These are phyloP conservation scores for Lichenostomus cassidix DNA, from an alignment of 2,113 vertebrate genomes.

Conservation along the genomic window DNA sequence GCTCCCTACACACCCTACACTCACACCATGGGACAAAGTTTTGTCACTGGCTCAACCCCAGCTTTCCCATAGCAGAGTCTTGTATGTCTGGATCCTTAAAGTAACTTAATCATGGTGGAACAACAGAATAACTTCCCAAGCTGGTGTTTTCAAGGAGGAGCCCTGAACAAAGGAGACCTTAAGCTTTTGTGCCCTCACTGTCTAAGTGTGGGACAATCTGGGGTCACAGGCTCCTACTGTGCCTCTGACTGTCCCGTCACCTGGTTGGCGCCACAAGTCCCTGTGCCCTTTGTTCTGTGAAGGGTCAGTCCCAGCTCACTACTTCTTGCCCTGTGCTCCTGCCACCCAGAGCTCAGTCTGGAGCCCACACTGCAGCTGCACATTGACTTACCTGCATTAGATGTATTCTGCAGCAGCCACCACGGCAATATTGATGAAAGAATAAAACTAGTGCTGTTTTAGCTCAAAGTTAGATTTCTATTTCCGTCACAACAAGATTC, in stretches of 20 bases:
- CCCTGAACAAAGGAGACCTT: background rate
- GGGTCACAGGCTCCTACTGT: background rate
- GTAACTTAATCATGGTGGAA: background rate
- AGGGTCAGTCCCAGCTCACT: background rate
- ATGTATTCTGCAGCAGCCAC: rapidly evolving
- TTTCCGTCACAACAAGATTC: background rate
- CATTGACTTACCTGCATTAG: background rate
- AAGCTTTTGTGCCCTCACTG: background rate
- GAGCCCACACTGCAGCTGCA: background rate
- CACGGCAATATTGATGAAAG: background rate
- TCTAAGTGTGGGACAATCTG: background rate
- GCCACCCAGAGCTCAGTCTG: background rate
- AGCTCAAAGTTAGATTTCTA: background rate
- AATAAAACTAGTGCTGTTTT: background rate
- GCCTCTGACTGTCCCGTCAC: background rate
- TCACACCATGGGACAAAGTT: background rate
- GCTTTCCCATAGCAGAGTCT: background rate
- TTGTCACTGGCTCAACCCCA: background rate
- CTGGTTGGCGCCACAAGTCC: background rate
- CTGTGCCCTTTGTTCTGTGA: background rate
- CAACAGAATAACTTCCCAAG: background rate
- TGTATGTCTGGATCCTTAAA: background rate
- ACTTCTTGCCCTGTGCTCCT: background rate
- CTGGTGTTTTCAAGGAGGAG: background rate
- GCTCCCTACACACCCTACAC: background rate